These are phyloP conservation scores for Andrena cerasifolii DNA, from an alignment of 1,140 invertebrate species.

Conservation along the genomic window DNA sequence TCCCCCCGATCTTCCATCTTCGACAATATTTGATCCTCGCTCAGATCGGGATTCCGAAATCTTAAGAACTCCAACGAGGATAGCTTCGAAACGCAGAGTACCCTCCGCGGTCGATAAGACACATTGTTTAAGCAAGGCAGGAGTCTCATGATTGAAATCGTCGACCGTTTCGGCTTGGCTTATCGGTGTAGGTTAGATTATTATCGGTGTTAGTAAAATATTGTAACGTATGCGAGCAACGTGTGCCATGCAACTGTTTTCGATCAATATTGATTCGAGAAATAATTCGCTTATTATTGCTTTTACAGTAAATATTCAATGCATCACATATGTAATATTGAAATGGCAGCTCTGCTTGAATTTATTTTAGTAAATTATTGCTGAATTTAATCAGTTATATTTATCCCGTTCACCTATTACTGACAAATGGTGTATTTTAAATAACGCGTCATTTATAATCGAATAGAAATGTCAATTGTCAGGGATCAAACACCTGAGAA, in stretches of 20 bases:
- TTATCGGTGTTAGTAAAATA: not conserved
- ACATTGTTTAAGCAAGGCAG: constrained; percentile 4
- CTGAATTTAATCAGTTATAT: not conserved
- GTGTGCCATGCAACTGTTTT: too few relatives aligned
- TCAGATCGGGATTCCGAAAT: constrained; percentile 13
- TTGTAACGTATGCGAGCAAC: not conserved
- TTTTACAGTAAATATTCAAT: constrained; percentile 6
- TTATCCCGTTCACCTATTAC: too few relatives aligned
- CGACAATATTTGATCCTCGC: constrained; percentile 29
- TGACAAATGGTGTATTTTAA: too few relatives aligned
- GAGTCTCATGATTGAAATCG: constrained; percentile 30
- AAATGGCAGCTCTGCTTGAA: not conserved
- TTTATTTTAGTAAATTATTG: constrained; percentile 12
- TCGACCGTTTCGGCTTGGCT: not conserved
- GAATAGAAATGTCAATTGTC: too few relatives aligned
- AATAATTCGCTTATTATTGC: constrained; percentile 7
- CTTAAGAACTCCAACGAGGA: constrained; percentile 40
- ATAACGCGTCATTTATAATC: constrained; percentile 16
- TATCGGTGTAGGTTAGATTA: constrained; percentile 25
- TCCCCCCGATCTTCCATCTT: constrained; percentile 18
- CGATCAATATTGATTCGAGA: constrained; percentile 22
- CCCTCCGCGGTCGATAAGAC: constrained; percentile 18
- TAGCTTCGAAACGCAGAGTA: constrained; percentile 46
- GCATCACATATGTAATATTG: not conserved
- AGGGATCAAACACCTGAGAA: too few relatives aligned